These are phyloP conservation scores for Pocillopora meandrina DNA, from an alignment of 92 coral and sea anemone genomes.

Conservation along the genomic window DNA sequence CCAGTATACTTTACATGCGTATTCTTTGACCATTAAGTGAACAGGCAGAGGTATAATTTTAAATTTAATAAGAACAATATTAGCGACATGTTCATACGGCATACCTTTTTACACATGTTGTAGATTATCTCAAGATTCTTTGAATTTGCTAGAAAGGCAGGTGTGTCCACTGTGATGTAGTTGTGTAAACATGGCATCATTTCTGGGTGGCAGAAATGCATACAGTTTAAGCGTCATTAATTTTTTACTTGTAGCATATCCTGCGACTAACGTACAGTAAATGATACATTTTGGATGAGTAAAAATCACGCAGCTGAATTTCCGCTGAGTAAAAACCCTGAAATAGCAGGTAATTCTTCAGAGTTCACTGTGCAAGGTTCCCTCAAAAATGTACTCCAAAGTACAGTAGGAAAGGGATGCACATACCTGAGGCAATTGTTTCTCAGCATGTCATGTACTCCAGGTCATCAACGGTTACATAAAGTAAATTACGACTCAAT, in stretches of 20 bases:
- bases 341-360: too few species aligned
- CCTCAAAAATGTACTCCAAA: too few species aligned
- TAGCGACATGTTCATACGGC: neutral
- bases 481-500: neutral
- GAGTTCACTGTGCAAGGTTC: too few species aligned
- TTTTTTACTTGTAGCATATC: too few species aligned
- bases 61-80: neutral
- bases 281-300: neutral
- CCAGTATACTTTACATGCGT: neutral
- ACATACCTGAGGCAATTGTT: too few species aligned
- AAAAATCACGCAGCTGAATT: too few species aligned
- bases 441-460: too few species aligned
- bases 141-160: conserved; percentile 85
- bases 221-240: neutral
- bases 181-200: conserved; percentile 97
- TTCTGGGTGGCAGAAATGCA: conserved; percentile 54
- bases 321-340: too few species aligned
- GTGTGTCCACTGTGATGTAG: conserved; percentile 94
- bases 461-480: neutral
- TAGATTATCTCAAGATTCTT: conserved; percentile 88
- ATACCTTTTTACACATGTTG: conserved; percentile 96
- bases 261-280: neutral
- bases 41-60: neutral
- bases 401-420: too few species aligned
- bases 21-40: neutral